Base-by-base conservation (phyloP, 2,113 vertebrate genomes). In the Poeciliopsis retropinna region DNA sequence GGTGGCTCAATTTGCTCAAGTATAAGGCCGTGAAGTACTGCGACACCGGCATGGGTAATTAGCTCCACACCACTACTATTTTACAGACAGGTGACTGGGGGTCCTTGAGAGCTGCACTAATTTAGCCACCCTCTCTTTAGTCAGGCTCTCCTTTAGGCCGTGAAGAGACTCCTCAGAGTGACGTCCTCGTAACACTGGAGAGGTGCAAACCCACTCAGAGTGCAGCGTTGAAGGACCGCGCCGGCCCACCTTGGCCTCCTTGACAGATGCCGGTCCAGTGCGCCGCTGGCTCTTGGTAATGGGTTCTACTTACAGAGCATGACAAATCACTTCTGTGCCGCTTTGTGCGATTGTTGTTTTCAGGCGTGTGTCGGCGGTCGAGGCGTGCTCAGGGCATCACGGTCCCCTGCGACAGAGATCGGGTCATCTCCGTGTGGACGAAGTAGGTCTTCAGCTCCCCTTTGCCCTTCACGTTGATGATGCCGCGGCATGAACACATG, bases 391-490 rank as follows among this genome's bases (percentile, higher is more conserved):
- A 95, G 77, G 93, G 89, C 91, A 94, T 90, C 83, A 95, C 84
- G 2, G 90, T 94, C 78, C 94, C 96, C 91, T 98, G 98, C 76
- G 97, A 99, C 74, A 97, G 95, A 68, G 97, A 98, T 78, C 96
- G 93, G 73, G 96, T 97, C 96, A 98, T 98, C 92, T 99, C 98
- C 0, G 97, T 98, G 94, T 97, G 96, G 70, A 99, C 97, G 82
- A 98, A 99, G 91, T 95, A 99, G 7, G 97, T 99, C 93, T 97
- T 98, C 88, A 99, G 80, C 41, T 99, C 97, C 54, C 97, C 98
- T 90, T 99, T 99, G 67, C 98, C 98, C 91, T 99, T 99, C 65
- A 99, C 98, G 0, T 99, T 99, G 91, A 99, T 99, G 87, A 99
- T 95, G 71, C 98, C 98, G 19, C 98, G 95, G 75, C 98, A 99